Evolutionary conservation across 2,888 invertebrate species (phyloP).

Genomic region (Euplagia quadripunctaria): DNA sequence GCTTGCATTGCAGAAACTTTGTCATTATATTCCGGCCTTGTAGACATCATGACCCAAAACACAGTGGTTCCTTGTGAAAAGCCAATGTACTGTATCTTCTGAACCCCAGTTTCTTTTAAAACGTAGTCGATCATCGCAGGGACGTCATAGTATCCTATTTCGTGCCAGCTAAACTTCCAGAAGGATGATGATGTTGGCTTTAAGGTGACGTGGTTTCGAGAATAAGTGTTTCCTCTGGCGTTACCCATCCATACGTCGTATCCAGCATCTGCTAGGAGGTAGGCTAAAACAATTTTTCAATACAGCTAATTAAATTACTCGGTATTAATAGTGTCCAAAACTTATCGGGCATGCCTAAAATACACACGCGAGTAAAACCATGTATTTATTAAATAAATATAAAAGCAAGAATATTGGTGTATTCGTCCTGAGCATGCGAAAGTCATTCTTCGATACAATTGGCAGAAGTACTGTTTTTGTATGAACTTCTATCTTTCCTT

Average conservation of each 20-base stretch:
- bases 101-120: slow-evolving; percentile 82
- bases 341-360: too few relatives aligned
- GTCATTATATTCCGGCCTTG: slow-evolving; percentile 87
- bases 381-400: not conserved
- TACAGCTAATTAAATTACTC: not conserved
- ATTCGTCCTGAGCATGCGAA: not conserved
- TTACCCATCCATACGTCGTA: slow-evolving; percentile 96
- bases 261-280: slow-evolving; percentile 89
- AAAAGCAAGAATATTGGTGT: not conserved
- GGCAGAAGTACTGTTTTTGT: not conserved
- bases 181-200: slow-evolving; percentile 72
- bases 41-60: slow-evolving; percentile 88
- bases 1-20: slow-evolving; percentile 88
- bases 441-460: not conserved
- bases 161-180: slow-evolving; percentile 90
- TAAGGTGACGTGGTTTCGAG: slow-evolving; percentile 86
- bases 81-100: slow-evolving; percentile 90
- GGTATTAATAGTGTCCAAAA: not conserved
- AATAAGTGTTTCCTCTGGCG: slow-evolving; percentile 93
- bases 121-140: slow-evolving; percentile 92
- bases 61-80: slow-evolving; percentile 91
- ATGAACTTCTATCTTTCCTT: not conserved
- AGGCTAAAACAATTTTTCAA: slow-evolving; percentile 82
- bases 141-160: slow-evolving; percentile 92
- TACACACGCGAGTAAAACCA: too few relatives aligned